A percentile compares a stretch with the other conserved stretches of the same genome.
Conservation (phyloP, 2,888 invertebrate genomes). For the Patella pellucida region DNA sequence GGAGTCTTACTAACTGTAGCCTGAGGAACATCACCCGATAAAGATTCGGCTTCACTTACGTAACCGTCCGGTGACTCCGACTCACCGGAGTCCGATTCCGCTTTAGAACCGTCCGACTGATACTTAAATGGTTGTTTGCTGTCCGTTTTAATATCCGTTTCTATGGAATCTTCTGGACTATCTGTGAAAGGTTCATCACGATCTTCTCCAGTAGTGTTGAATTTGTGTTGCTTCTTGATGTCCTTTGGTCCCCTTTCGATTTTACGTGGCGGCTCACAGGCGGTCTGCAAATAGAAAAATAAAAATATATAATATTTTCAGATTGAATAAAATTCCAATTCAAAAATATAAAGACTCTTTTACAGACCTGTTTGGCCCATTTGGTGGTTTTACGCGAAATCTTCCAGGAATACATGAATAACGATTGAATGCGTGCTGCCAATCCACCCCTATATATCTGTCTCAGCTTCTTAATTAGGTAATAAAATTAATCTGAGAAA, state of each 20-base stretch:
- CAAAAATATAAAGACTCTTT: neutral
- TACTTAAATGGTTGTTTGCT: neutral
- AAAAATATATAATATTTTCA: too few species aligned
- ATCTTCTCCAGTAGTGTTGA: neutral
- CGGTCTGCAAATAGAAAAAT: neutral
- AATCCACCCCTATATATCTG: too few species aligned
- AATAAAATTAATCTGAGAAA: too few species aligned
- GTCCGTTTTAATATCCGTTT: neutral
- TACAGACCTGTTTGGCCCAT: neutral
- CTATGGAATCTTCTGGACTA: neutral
- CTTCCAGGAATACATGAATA: conserved; percentile 4
- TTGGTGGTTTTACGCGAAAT: neutral
- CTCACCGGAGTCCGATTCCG: neutral
- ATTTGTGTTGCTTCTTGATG: neutral
- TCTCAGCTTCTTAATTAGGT: too few species aligned
- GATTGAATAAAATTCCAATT: too few species aligned
- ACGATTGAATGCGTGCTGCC: too few species aligned
- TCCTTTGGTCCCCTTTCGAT: neutral
- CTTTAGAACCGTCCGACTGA: neutral
- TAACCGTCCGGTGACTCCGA: neutral
- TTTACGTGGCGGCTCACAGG: neutral
- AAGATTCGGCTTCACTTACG: neutral
- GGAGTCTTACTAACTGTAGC: neutral
- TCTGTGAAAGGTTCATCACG: neutral
- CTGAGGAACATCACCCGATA: neutral